Base-by-base conservation (phyloP, 2,888 invertebrate species). In the Amiota mariae region DNA sequence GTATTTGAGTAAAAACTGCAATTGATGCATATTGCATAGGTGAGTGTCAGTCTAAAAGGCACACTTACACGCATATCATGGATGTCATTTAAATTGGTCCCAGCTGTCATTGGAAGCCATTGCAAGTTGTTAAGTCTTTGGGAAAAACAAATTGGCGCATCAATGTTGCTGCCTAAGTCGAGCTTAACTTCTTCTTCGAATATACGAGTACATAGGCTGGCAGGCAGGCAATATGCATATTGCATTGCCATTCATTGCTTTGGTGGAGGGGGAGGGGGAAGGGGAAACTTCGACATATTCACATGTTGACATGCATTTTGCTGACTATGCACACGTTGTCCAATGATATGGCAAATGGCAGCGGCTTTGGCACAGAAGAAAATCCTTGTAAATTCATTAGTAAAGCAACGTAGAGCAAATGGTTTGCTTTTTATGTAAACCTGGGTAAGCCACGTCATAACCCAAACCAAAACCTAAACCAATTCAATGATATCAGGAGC, bases 341-440 rank as follows among this genome's bases (percentile, higher is more conserved):
- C 20, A 24, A 49, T 57, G 64, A 67, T 67, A 66, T 36, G 54
- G 12, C 36, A n/a, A 24, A 24, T 24, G 24, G 24, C 1, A 3
- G 24, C 24, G 3, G 24, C 24, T 1, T 1, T 3, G 24, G 24
- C 24, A 24, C 49, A 12, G 51, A 64, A 54, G 47, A 49, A 74
- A 81, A 86, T 80, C 82, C 80, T 79, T 79, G 81, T 83, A 82
- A 82, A 85, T 84, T 87, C 85, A 87, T 87, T 87, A 87, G 84
- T 80, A 82, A 82, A 86, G 59, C 18, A 20, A 4, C 36, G 36
- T 36, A 36, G 8, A 36, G 36, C 36, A 36, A 36, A 36, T 6
- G 36, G 36, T 36, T 36, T 36, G 36, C 36, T 36, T 36, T 36
- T 36, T 36, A 36, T 18, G 59, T 18, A 20, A 85, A 86, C 86